phyloP scores from a whole-genome alignment of 2,888 invertebrate species.

The Lysandra coridon region DNA sequence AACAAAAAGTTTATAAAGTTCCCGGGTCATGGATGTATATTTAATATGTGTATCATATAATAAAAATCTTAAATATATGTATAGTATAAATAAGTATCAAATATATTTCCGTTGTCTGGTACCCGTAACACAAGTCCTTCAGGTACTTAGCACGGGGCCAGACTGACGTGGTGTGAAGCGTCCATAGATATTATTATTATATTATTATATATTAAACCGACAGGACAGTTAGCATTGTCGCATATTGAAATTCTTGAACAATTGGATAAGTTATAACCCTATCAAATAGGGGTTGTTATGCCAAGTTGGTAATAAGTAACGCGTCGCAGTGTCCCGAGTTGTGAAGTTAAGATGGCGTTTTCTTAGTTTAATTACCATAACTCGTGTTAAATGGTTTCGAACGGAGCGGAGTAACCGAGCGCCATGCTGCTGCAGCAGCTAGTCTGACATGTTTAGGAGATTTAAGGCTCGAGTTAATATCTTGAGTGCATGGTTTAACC shows the following conservation, averaged over 20 bases:
- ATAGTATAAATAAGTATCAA: too few relatives aligned
- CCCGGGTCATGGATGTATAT: too few relatives aligned
- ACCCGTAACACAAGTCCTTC: too few relatives aligned
- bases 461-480: slow-evolving; percentile 21
- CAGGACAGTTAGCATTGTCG: neutral
- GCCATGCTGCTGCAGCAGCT: neutral
- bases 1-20: too few relatives aligned
- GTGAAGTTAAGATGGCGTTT: slow-evolving; percentile 28
- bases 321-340: slow-evolving; percentile 2
- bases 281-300: neutral
- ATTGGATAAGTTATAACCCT: slow-evolving; percentile 5
- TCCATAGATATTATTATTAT: too few relatives aligned
- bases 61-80: too few relatives aligned
- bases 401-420: slow-evolving; percentile 24
- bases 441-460: slow-evolving; percentile 23
- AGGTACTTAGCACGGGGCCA: too few relatives aligned
- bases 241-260: slow-evolving; percentile 3
- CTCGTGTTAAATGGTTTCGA: slow-evolving; percentile 30
- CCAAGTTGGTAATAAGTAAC: slow-evolving; percentile 16
- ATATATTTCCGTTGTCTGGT: too few relatives aligned
- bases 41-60: too few relatives aligned
- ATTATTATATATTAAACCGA: too few relatives aligned
- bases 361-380: slow-evolving; percentile 30
- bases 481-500: slow-evolving; percentile 18
- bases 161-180: too few relatives aligned